Percentiles rank a stretch among this genome's conserved stretches.
phyloP scores from a whole-genome alignment of 1,140 invertebrate species.

The Drosophila athabasca region DNA sequence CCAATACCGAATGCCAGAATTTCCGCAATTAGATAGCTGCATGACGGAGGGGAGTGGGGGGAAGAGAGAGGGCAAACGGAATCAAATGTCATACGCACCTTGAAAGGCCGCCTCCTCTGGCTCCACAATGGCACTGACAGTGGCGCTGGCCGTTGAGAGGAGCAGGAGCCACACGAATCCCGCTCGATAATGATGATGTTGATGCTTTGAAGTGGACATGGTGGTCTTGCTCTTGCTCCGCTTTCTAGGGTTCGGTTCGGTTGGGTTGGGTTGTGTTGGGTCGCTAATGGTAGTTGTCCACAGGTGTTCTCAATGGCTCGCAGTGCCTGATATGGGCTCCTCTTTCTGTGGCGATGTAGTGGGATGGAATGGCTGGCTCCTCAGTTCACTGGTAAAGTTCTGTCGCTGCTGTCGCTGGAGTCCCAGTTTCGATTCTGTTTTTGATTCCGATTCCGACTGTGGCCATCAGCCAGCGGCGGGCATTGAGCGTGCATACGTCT shows the following conservation, averaged over 20 bases:
- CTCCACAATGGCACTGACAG: slow-evolving; percentile 53
- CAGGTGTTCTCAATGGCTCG: slow-evolving; percentile 32
- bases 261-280: too few species aligned
- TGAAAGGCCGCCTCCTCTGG: slow-evolving; percentile 85
- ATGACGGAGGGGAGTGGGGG: too few species aligned
- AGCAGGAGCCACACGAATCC: slow-evolving; percentile 51
- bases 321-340: slow-evolving; percentile 20
- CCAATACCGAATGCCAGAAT: slow-evolving; percentile 41
- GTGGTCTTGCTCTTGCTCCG: slow-evolving; percentile 16
- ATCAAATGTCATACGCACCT: slow-evolving; percentile 83
- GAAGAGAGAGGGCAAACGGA: background rate
- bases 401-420: background rate
- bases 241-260: background rate
- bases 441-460: slow-evolving; percentile 52
- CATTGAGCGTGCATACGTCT: slow-evolving; percentile 76
- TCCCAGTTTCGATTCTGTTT: slow-evolving; percentile 34
- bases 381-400: slow-evolving; percentile 21
- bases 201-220: slow-evolving; percentile 68
- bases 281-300: slow-evolving; percentile 3
- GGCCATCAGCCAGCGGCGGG: slow-evolving; percentile 66
- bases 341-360: slow-evolving; percentile 4
- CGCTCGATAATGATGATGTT: slow-evolving; percentile 34
- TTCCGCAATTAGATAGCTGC: slow-evolving; percentile 51
- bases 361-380: too few species aligned
- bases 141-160: slow-evolving; percentile 42